Evolutionary conservation across 2,797 vertebrate genomes (phyloP).

Genomic region (Buceros bicornis): DNA sequence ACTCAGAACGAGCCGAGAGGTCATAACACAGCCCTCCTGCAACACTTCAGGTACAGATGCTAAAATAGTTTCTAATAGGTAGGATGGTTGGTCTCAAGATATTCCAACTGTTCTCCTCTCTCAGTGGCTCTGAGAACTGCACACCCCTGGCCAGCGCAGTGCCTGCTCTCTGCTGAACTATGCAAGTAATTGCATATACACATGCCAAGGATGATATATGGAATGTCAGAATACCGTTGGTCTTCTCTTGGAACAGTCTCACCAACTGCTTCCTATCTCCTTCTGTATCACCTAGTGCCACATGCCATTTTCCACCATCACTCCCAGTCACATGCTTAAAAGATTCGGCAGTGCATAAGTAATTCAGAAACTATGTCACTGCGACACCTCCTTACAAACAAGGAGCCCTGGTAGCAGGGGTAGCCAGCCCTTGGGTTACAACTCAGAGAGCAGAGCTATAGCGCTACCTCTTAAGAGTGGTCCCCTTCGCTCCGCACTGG

Average conservation of each 20-base stretch:
- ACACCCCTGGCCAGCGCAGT: not conserved
- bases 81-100: not conserved
- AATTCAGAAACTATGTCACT: not conserved
- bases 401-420: not conserved
- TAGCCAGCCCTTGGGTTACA: not conserved
- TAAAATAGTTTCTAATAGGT: not conserved
- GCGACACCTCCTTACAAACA: not conserved
- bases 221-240: not conserved
- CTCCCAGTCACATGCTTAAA: not conserved
- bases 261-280: not conserved
- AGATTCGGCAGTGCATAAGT: not conserved
- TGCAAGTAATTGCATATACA: not conserved
- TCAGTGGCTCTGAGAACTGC: not conserved
- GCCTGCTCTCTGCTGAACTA: not conserved
- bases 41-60: not conserved
- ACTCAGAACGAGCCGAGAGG: not conserved
- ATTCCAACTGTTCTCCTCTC: not conserved
- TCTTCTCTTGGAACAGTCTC: not conserved
- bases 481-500: not conserved
- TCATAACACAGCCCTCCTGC: not conserved
- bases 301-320: not conserved
- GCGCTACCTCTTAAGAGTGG: not conserved
- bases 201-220: not conserved
- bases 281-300: not conserved
- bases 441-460: not conserved